phyloP scores from a whole-genome alignment of 2,113 vertebrate species.

The Myotis davidii region DNA sequence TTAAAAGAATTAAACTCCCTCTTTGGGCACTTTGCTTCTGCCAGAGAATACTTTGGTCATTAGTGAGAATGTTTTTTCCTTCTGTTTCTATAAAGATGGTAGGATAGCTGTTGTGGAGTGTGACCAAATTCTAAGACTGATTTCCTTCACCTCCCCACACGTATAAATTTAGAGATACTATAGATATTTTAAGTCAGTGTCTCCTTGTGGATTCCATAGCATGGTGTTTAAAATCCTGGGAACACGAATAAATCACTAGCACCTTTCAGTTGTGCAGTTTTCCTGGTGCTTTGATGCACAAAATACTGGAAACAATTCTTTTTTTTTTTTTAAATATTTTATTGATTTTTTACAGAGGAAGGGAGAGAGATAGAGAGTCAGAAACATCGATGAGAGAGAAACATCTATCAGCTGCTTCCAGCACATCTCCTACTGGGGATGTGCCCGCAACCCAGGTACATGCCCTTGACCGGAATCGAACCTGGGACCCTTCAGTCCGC shows the following conservation, averaged over 20 bases:
- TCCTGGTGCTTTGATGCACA: not conserved
- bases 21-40: slow-evolving; percentile 30
- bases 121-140: slow-evolving; percentile 35
- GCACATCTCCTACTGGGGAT: too few species aligned
- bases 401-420: too few species aligned
- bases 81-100: not conserved
- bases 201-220: not conserved
- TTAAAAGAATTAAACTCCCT: slow-evolving; percentile 57
- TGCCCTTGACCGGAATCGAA: too few species aligned
- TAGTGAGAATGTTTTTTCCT: slow-evolving; percentile 57
- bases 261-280: not conserved
- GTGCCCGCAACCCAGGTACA: too few species aligned
- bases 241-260: not conserved
- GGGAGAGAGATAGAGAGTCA: too few species aligned
- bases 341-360: too few species aligned
- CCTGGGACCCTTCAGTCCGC: too few species aligned
- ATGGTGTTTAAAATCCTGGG: not conserved
- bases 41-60: slow-evolving; percentile 27
- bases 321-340: too few species aligned
- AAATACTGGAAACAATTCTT: not conserved
- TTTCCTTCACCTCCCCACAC: not conserved
- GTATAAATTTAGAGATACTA: slow-evolving; percentile 23
- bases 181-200: not conserved
- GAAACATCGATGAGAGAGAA: too few species aligned
- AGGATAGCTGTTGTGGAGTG: slow-evolving; percentile 12